phyloP scores from a whole-genome alignment of 2,113 vertebrate genomes.

The Casuarius casuarius region DNA sequence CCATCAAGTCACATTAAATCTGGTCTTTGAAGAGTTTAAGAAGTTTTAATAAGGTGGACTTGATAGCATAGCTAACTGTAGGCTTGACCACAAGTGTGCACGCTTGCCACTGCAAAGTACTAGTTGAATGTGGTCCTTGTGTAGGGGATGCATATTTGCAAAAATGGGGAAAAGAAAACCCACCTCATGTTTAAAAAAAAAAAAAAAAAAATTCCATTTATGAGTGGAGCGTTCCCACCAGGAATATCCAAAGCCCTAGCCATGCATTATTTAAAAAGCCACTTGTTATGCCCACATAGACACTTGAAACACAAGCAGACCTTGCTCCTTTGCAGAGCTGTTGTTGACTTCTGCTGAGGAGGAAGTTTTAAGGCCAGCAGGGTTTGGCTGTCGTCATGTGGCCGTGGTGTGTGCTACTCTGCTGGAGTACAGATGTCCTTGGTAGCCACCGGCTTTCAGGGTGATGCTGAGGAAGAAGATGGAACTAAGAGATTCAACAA shows the following conservation, averaged over 20 bases:
- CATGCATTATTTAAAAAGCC: neutral
- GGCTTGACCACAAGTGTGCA: neutral
- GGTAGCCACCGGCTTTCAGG: conserved; percentile 7
- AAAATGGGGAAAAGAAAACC: neutral
- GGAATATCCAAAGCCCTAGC: neutral
- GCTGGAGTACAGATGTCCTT: neutral
- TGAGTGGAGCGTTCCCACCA: neutral
- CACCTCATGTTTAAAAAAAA: neutral
- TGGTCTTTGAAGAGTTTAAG: neutral
- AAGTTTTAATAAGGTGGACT: neutral
- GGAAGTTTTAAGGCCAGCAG: conserved; percentile 17
- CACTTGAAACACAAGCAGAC: neutral
- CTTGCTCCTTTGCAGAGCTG: neutral
- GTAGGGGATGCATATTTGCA: neutral
- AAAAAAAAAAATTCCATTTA: neutral
- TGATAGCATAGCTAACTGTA: neutral
- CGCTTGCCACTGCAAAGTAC: neutral
- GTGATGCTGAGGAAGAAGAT: neutral
- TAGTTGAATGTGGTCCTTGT: neutral
- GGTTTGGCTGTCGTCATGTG: conserved; percentile 26
- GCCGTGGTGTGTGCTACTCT: conserved; percentile 12
- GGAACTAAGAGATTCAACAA: neutral
- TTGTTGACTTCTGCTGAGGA: conserved; percentile 10
- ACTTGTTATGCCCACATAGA: neutral
- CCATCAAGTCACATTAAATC: neutral